Evolutionary conservation across 2,888 invertebrate species (phyloP), one percentile per base, ranked within the genome.

Genomic region (Dryobotodes eremita): DNA sequence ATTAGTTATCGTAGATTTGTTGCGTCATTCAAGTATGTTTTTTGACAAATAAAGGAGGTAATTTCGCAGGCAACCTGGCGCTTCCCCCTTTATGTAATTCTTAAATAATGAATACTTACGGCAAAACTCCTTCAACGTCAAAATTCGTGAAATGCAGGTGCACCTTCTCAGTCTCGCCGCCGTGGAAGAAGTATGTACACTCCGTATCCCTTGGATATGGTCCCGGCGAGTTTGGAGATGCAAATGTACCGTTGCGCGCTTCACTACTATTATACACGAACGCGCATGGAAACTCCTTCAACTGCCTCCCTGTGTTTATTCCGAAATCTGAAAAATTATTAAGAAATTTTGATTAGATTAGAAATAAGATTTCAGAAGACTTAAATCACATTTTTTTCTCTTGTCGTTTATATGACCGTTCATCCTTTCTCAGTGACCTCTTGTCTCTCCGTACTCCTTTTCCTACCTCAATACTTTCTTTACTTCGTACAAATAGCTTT

Each of bases 41-140:
- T 55, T 10, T 17, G 36, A 17, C 1, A 15, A 17, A 20, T 6
- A 4, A 36, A 55, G 59, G 1, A 3, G 3, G 31, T 3, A 36
- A 36, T 36, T 36, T 36, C 31, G 31, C 31, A 36, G 31, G 31
- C 31, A 36, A 36, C 31, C 31, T 36, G 31, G 31, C 31, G 31
- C 31, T 36, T 36, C 31, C 31, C 31, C 31, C 31, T 36, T 36
- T 36, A 42, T 42, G 15, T 31, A 42, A 23, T 31, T 20, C 0
- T 13, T 20, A 48, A 65, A 65, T 11, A 26, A 2, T 57, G 0
- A 3, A 82, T 77, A 98, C 98, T 98, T 97, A 99, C 99, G 99
- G 99, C 90, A 98, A 97, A 80, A 99, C 98, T 86, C 99, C 99
- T 95, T 99, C 99, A 65, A 99, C 98, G 93, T 99, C 99, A 93